Evolutionary conservation across 2,797 vertebrate genomes (phyloP), one percentile per base, ranked within the genome.

Genomic region (Chrosomus eos): DNA sequence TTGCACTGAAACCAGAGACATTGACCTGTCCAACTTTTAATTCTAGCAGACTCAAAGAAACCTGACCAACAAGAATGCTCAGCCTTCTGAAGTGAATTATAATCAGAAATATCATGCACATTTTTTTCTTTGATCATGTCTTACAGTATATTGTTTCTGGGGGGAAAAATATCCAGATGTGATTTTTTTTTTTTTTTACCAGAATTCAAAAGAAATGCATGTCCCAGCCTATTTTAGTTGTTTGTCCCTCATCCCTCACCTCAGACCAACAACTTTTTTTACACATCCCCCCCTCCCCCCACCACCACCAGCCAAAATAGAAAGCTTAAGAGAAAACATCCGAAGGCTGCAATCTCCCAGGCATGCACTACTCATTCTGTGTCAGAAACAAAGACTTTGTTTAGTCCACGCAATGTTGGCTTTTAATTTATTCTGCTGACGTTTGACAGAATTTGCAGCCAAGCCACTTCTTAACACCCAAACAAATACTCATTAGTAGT

Each of bases 401-500:
- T 78, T 84, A 71, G 40, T 72, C 16, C 53, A 33, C 16, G 28
- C 48, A 28, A 6, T 71, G 28, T 80, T 60, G 26, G 28, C 26
- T 84, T 78, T 71, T 72, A 72, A 85, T 85, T 72, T 85, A 80
- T 85, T 60, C 76, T 9, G 38, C 53, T 62, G 75, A 79, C 23
- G 40, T 71, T 72, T 53, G 83, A 77, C 82, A 58, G n/a, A 80
- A 79, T 48, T 72, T 45, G 11, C 75, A 71, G 67, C 76, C 76
- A 84, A 84, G 38, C 51, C 53, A 71, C 82, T 45, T 78, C 38
- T 45, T 71, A 60, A 84, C 75, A 70, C 74, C 26, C 66, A 72
- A 72, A 77, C 75, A 79, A 85, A 72, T 26, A 38, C 68, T 80
- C 23, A 73, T 85, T 68, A 85, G 83, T 72, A 85, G 76, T 84